Conservation (phyloP, 2,888 invertebrate genomes). For the Orthonychiurus folsomi region DNA sequence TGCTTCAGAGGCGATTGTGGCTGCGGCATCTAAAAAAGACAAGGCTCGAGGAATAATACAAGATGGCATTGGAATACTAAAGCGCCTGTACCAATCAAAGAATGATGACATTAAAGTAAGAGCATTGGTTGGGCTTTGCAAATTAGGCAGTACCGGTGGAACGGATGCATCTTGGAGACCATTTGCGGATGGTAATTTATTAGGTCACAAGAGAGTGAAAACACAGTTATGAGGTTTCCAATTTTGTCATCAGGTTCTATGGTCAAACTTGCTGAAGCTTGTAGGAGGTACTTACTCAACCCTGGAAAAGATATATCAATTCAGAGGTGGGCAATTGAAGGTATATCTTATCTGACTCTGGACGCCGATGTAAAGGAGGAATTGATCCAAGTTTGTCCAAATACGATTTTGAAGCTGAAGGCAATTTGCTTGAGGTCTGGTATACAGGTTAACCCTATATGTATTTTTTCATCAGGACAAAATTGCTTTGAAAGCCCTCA, state of each 20-base stretch:
- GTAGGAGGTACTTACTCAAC: conserved; percentile 79
- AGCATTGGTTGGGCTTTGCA: conserved; percentile 87
- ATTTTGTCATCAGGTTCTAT: conserved; percentile 55
- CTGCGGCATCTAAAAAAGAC: conserved; percentile 93
- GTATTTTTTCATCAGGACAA: conserved; percentile 23
- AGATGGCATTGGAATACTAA: conserved; percentile 87
- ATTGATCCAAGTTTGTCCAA: conserved; percentile 73
- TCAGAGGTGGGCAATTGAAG: conserved; percentile 93
- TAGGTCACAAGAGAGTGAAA: not conserved
- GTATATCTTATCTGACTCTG: conserved; percentile 87
- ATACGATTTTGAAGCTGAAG: too few species aligned
- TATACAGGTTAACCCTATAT: not conserved
- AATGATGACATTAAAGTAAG: conserved; percentile 83
- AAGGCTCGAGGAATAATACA: conserved; percentile 81
- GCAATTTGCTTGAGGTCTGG: not conserved
- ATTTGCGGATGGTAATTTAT: conserved; percentile 66
- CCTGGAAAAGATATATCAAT: conserved; percentile 79
- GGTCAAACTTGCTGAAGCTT: conserved; percentile 83
- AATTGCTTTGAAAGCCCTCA: conserved; percentile 27
- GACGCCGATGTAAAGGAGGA: conserved; percentile 99
- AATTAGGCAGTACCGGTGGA: conserved; percentile 88
- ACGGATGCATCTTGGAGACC: conserved; percentile 88
- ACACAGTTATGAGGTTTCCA: not conserved
- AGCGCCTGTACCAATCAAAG: conserved; percentile 78
- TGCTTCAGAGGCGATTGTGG: conserved; percentile 92